Evolutionary conservation across 2,888 invertebrate species (phyloP).

Genomic region (Ichneumon xanthorius): DNA sequence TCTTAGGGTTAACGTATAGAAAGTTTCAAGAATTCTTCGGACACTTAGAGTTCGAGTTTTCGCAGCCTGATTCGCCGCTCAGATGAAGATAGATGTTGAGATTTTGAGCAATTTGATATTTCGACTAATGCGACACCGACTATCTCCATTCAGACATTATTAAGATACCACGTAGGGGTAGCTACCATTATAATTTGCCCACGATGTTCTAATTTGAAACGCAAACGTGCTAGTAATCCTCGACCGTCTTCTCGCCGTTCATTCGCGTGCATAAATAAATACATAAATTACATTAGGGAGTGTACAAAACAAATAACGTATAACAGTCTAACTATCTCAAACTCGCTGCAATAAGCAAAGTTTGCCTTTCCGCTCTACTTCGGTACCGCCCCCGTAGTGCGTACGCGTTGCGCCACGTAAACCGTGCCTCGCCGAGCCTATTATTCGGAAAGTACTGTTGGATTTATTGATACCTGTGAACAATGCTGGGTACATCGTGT

Average conservation of each 20-base stretch:
- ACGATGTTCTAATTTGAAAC: neutral
- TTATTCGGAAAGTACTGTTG: slow-evolving; percentile 8
- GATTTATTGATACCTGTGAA: slow-evolving; percentile 37
- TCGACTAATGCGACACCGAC: no score
- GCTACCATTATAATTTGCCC: neutral
- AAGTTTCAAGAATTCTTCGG: slow-evolving; percentile 20
- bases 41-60: neutral
- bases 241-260: neutral
- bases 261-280: neutral
- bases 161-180: neutral
- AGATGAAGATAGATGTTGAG: neutral
- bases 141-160: no score
- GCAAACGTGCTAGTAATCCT: neutral
- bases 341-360: slow-evolving; percentile 38
- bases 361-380: slow-evolving; percentile 37
- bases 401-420: neutral
- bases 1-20: neutral
- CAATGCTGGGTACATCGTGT: neutral
- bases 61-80: neutral
- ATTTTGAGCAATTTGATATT: no score
- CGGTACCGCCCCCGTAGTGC: neutral
- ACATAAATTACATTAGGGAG: slow-evolving; percentile 14
- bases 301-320: slow-evolving; percentile 19
- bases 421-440: neutral
- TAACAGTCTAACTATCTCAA: neutral